Evolutionary conservation across 2,797 vertebrate species (phyloP).

Genomic region (Melanogrammus aeglefinus): DNA sequence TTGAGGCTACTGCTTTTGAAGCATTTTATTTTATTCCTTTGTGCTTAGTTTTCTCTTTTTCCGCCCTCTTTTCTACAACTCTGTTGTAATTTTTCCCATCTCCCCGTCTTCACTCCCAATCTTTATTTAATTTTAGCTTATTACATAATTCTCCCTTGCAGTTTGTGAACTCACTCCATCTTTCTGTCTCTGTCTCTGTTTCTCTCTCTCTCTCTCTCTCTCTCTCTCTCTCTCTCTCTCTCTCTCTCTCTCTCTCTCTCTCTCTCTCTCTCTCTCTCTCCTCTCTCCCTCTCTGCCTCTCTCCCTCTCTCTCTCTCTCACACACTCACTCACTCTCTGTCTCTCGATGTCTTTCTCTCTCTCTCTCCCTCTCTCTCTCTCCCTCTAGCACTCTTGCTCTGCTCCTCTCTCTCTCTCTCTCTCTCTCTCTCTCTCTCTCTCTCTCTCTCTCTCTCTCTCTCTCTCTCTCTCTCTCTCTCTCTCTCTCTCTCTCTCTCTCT

Average conservation of each 20-base stretch:
- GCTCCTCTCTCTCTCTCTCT: too few relatives aligned
- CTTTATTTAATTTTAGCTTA: not conserved
- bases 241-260: constrained; percentile 21
- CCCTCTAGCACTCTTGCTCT: too few relatives aligned
- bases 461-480: constrained; percentile 35
- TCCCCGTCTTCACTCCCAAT: not conserved
- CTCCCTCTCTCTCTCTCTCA: constrained; percentile 5
- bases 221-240: not conserved
- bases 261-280: constrained; percentile 11
- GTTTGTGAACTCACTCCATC: not conserved
- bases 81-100: not conserved
- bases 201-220: constrained; percentile 9
- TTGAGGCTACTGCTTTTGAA: not conserved
- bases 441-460: constrained; percentile 12
- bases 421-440: not conserved
- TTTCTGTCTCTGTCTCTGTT: not conserved
- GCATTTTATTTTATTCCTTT: not conserved
- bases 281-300: not conserved
- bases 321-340: constrained; percentile 23
- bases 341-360: constrained; percentile 7
- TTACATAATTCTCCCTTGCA: not conserved
- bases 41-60: not conserved
- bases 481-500: not conserved
- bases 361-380: constrained; percentile 1
- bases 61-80: not conserved